Base-by-base conservation (phyloP, 2,888 invertebrate species). In the Mongoloraphidia duomilia region DNA sequence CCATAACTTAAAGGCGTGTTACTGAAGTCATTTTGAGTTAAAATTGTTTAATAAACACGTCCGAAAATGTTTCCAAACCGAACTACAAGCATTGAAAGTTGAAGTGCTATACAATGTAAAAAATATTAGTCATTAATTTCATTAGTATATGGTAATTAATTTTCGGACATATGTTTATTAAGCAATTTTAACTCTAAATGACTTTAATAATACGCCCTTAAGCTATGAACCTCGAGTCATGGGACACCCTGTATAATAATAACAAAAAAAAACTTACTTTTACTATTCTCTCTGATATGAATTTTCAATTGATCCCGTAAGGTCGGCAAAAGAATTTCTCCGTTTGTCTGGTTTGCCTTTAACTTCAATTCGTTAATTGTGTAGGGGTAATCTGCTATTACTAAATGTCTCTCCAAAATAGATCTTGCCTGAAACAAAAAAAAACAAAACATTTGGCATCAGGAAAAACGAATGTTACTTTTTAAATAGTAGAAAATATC, bases 321-420 rank as follows among this genome's bases (percentile, higher is more conserved):
- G 2, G 86, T 80, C 36, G 83, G 81, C 57, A 89, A 66, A 44
- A 78, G 72, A 58, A 84, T 73, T 49, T 76, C 74, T 58, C 73
- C 69, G 46, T 54, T 59, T n/a, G 79, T 77, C 59, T 81, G 82
- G 58, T 80, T 80, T n/a, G 79, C 79, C 54, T 82, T 68, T 56
- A 76, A 70, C 62, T 80, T 80, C 54, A 89, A 71, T 62, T 84
- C 82, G 51, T 85, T 84, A 76, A 91, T 86, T 51, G 86, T 84
- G 65, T 79, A 86, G n/a, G 81, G 77, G 44, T 75, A 74, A 56
- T 85, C 80, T 2, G 84, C 80, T 53, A 90, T 79, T 41, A 94
- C 82, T 55, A 94, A 74, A 69, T 95, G 95, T 51, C 92, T 78
- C 68, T 94, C 89, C 63, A 93, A 70, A 57, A 92, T 84, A 66